Base-by-base conservation (phyloP, 2,888 invertebrate species). In the Sipunculus nudus region DNA sequence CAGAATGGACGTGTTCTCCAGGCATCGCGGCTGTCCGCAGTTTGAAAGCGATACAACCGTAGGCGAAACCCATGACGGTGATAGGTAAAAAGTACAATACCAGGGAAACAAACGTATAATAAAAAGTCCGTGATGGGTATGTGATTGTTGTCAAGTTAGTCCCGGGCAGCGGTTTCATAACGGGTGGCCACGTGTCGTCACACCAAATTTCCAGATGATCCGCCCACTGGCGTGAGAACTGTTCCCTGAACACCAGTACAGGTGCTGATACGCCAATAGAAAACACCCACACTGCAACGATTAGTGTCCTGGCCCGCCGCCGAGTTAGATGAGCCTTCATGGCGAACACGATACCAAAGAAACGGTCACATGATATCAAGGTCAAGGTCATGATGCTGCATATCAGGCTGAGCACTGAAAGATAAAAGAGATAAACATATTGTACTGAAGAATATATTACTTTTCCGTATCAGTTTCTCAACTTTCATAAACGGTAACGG, bases 41-140 rank as follows among this genome's bases (percentile, higher is more conserved):
- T 81, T 89, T 90, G 50, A 87, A 83, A 61, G 89, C 89, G 72
- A 92, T 90, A 46, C 90, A 88, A 6, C 89, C 87, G 72, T 91
- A 91, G 68, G 89, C 89, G n/a, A 90, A 79, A 0, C 89, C 82
- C 90, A 93, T 92, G 0, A 91, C 86, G 0, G 88, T 85, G 26
- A 92, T 83, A 0, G 93, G 93, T 21, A 92, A 78, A 89, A 92
- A 92, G 1, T 93, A 92, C 23, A 92, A 82, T 5, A 92, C 86
- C 0, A 89, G 87, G 23, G 91, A 86, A 3, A 92, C 87, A 28
- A 92, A 88, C 70, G 92, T 90, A 91, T 92, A 93, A 77, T 93
- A 94, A 35, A 90, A 87, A 25, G 46, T 89, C 88, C 54, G 90
- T 81, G n/a, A 90, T 79, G 1, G 85, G 71, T 0, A 71, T 8